A percentile compares a stretch with the other conserved stretches of the same genome.
Conservation (phyloP, 2,888 invertebrate species). For the Acrobeloides nanus region DNA sequence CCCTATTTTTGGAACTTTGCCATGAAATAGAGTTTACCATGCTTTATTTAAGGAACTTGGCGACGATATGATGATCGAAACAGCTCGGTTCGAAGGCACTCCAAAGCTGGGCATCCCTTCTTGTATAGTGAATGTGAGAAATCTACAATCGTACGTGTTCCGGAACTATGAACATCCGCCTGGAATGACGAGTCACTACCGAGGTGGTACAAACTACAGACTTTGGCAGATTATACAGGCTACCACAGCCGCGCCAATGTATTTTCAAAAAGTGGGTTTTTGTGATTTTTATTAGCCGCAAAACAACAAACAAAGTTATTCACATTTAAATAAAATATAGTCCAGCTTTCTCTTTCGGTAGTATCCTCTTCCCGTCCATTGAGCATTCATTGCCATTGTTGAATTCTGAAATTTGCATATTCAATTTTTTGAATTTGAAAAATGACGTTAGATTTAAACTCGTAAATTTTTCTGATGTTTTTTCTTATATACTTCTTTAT, state of each 20-base stretch:
- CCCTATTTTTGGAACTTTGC: slow-evolving; percentile 6
- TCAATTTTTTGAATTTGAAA: too few species aligned
- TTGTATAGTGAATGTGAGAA: slow-evolving; percentile 69
- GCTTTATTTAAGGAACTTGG: slow-evolving; percentile 38
- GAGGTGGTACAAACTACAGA: slow-evolving; percentile 46
- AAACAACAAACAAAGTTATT: slow-evolving; percentile 5
- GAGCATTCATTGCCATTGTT: slow-evolving; percentile 16
- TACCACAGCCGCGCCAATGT: slow-evolving; percentile 82
- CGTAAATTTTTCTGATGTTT: too few species aligned
- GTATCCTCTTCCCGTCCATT: slow-evolving; percentile 24
- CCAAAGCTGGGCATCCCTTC: slow-evolving; percentile 70
- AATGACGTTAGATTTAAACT: too few species aligned
- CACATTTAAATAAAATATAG: slow-evolving; percentile 25
- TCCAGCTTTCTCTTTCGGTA: slow-evolving; percentile 21
- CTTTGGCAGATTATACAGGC: slow-evolving; percentile 62
- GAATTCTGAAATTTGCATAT: too few species aligned
- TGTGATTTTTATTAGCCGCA: slow-evolving; percentile 1
- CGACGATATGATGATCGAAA: slow-evolving; percentile 36
- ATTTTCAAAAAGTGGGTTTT: slow-evolving; percentile 71
- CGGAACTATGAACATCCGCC: slow-evolving; percentile 72
- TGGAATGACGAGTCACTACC: slow-evolving; percentile 57
- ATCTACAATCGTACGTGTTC: slow-evolving; percentile 72
- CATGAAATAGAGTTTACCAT: slow-evolving; percentile 9
- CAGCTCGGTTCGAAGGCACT: slow-evolving; percentile 27
- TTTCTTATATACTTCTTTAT: too few species aligned